phyloP scores from a whole-genome alignment of 2,888 invertebrate species.

The Sminthurinus aureus region DNA sequence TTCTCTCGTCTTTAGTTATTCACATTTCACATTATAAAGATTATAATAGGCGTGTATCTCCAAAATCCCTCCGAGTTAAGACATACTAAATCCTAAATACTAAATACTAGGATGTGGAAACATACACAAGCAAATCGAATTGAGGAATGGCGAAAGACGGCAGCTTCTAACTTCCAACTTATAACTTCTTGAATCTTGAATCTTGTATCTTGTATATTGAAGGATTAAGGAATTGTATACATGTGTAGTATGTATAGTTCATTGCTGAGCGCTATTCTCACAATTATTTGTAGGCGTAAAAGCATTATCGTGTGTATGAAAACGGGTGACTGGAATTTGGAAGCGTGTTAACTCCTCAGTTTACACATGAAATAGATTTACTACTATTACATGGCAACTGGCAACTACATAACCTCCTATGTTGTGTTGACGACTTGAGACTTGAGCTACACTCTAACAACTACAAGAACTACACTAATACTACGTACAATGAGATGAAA shows the following conservation, averaged over 20 bases:
- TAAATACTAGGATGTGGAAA: not conserved
- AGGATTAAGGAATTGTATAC: slow-evolving; percentile 18
- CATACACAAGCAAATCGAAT: slow-evolving; percentile 7
- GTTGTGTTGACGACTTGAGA: too few species aligned
- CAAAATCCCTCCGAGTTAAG: too few species aligned
- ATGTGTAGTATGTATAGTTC: too few species aligned
- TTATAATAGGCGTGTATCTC: not conserved
- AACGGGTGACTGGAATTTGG: not conserved
- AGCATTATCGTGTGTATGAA: not conserved
- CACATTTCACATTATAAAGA: too few species aligned
- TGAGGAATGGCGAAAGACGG: slow-evolving; percentile 22
- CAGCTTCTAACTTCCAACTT: slow-evolving; percentile 22
- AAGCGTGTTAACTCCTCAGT: slow-evolving; percentile 25
- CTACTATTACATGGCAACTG: too few species aligned
- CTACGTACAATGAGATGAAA: not conserved
- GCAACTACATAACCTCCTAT: too few species aligned
- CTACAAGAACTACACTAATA: too few species aligned
- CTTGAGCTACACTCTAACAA: too few species aligned
- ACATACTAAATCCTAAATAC: too few species aligned
- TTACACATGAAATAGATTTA: slow-evolving; percentile 29
- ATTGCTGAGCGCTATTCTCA: not conserved
- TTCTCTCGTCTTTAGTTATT: too few species aligned
- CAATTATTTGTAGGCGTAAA: not conserved
- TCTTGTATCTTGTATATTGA: not conserved
- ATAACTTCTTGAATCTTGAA: not conserved